A percentile compares a stretch with the other conserved stretches of the same genome.
Conservation (phyloP, 2,888 invertebrate genomes). For the Ethmia dodecea region DNA sequence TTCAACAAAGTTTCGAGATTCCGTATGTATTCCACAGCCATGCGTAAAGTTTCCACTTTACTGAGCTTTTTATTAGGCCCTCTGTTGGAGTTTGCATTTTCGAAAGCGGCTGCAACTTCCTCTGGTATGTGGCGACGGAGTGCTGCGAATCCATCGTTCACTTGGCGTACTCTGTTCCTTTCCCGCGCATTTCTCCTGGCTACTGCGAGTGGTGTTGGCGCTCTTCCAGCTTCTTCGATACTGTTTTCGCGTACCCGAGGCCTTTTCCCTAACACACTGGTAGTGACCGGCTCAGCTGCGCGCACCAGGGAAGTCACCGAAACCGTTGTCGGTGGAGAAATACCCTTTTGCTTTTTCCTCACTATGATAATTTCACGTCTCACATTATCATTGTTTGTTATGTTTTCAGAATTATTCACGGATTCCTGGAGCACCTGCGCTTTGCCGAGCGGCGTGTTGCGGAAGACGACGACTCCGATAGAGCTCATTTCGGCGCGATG, state of each 20-base stretch:
- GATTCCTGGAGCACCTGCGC: slow-evolving; percentile 81
- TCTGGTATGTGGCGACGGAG: slow-evolving; percentile 91
- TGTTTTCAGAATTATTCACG: slow-evolving; percentile 78
- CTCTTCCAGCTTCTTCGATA: slow-evolving; percentile 61
- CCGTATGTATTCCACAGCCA: slow-evolving; percentile 94
- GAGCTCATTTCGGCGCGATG: slow-evolving; percentile 70
- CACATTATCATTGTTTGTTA: slow-evolving; percentile 61
- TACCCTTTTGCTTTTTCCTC: slow-evolving; percentile 67
- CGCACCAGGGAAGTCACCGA: slow-evolving; percentile 67
- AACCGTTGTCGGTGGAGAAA: slow-evolving; percentile 53
- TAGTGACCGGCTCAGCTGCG: slow-evolving; percentile 44
- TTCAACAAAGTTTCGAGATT: slow-evolving; percentile 87
- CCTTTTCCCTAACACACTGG: slow-evolving; percentile 48
- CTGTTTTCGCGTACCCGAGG: slow-evolving; percentile 58
- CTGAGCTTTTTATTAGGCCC: slow-evolving; percentile 87
- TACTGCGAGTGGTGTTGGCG: slow-evolving; percentile 88
- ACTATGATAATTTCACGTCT: slow-evolving; percentile 74
- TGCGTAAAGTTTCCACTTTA: slow-evolving; percentile 92
- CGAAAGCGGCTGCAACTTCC: slow-evolving; percentile 85
- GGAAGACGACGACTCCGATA: slow-evolving; percentile 77
- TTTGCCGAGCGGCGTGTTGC: slow-evolving; percentile 76
- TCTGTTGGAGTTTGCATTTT: slow-evolving; percentile 80
- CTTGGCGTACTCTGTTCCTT: slow-evolving; percentile 94
- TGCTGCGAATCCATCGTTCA: slow-evolving; percentile 94
- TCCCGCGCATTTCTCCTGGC: slow-evolving; percentile 94